Base-by-base conservation (phyloP, 2,113 vertebrate species). In the Pardalotus punctatus region DNA sequence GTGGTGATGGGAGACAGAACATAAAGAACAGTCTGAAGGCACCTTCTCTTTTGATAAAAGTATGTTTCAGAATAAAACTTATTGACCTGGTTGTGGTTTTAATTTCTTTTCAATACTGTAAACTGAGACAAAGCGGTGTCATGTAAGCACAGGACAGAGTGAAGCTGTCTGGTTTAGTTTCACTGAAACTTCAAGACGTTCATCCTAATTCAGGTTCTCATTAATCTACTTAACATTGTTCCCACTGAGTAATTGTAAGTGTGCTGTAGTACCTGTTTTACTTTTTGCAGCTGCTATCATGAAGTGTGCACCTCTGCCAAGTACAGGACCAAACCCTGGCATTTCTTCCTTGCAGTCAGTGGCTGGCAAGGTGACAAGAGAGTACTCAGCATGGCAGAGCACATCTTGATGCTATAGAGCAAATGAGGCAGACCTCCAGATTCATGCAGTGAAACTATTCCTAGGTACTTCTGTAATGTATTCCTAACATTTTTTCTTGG, bases 281-380 rank as follows among this genome's bases (percentile, higher is more conserved):
- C 24, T 62, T 82, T 70, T 64, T 28, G 38, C 65, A 79, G 51
- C 24, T 76, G 10, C 57, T 8, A 1, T 24, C 17, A 48, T 31
- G 42, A 12, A 70, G 16, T 0, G 0, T 42, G 23, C 20, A 11
- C 24, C 19, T 25, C 58, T 2, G 2, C 43, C 0, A 2, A 76
- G 61, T 17, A 27, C 0, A 1, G 29, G 45, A 7, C 28, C 57
- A 67, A 71, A 62, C 12, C 27, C 31, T 76, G 35, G 19, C 11
- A 16, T 54, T 80, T 86, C 33, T 38, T 82, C 35, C 33, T 67
- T 76, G 43, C 62, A 82, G 1, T 25, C 17, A 51, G 10, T 4
- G 6, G 4, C 29, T 33, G 28, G 35, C 28, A 65, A 66, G 71
- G 35, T 19, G 42, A 15, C 53, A 56, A 56, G 40, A n/a, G 18